Conservation (phyloP, 92 coral and sea anemone genomes). For the Montipora capitata region DNA sequence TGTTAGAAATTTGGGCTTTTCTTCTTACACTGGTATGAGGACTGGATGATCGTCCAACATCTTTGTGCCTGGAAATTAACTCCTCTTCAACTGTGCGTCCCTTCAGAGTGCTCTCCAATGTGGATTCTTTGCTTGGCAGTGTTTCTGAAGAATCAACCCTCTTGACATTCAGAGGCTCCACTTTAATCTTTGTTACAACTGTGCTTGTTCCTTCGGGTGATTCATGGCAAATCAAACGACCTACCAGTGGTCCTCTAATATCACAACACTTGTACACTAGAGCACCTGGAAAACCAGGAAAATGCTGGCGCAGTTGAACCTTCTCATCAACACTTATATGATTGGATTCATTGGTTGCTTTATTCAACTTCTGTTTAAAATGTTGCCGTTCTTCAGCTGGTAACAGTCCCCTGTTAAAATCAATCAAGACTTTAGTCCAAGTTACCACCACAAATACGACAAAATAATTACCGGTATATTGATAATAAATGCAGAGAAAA, state of each 20-base stretch:
- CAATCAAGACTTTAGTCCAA: background rate
- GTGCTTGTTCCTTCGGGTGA: constrained; percentile 77
- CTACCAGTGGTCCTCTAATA: constrained; percentile 85
- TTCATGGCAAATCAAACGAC: constrained; percentile 84
- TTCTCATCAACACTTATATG: constrained; percentile 83
- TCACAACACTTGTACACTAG: constrained; percentile 85
- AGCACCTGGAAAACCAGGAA: constrained; percentile 95
- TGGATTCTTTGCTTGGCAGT: background rate
- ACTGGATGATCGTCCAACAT: constrained; percentile 68
- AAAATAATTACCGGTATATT: too few species aligned
- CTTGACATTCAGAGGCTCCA: constrained; percentile 54
- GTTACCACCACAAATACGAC: too few species aligned
- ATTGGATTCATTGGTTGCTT: constrained; percentile 76
- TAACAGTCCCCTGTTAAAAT: constrained; percentile 82
- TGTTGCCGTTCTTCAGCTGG: constrained; percentile 93
- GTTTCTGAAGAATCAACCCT: background rate
- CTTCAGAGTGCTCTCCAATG: constrained; percentile 20
- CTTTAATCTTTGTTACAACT: constrained; percentile 81
- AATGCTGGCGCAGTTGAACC: constrained; percentile 87
- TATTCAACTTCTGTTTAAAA: constrained; percentile 87
- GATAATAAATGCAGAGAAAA: too few species aligned
- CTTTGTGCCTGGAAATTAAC: constrained; percentile 21
- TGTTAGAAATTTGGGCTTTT: constrained; percentile 35
- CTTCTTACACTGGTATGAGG: constrained; percentile 79
- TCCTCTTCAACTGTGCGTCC: constrained; percentile 39